Evolutionary conservation across 2,797 vertebrate genomes (phyloP).

Genomic region (Xenopus petersii): DNA sequence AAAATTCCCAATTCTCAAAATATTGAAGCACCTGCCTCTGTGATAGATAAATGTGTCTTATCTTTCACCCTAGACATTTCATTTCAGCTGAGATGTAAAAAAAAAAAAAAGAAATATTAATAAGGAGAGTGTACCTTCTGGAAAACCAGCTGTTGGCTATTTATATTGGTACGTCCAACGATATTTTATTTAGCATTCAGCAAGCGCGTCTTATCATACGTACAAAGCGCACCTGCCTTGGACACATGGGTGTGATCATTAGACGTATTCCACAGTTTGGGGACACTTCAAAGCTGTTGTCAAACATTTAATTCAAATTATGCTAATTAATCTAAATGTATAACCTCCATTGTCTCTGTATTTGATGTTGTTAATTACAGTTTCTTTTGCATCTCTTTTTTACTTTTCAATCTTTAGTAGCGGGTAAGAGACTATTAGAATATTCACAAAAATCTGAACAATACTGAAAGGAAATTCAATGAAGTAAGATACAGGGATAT

Average conservation of each 20-base stretch:
- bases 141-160: constrained; percentile 81
- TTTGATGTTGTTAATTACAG: constrained; percentile 40
- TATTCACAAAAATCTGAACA: no score
- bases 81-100: constrained; percentile 52
- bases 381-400: constrained; percentile 10
- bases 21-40: constrained; percentile 58
- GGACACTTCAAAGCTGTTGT: constrained; percentile 47
- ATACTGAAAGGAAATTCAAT: no score
- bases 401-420: no score
- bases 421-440: no score
- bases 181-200: constrained; percentile 70
- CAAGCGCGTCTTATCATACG: constrained; percentile 67
- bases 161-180: constrained; percentile 76
- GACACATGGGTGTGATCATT: constrained; percentile 46
- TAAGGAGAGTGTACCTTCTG: constrained; percentile 63
- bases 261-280: constrained; percentile 26
- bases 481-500: no score
- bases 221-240: constrained; percentile 71
- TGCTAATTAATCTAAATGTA: constrained; percentile 43
- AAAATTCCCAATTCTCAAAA: no score
- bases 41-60: constrained; percentile 64
- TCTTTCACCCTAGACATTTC: constrained; percentile 59
- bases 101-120: constrained; percentile 51
- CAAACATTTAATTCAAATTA: constrained; percentile 47
- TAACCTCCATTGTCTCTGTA: constrained; percentile 34